These are phyloP conservation scores for Meles meles DNA, from an alignment of 2,113 vertebrate genomes.

Conservation along the genomic window DNA sequence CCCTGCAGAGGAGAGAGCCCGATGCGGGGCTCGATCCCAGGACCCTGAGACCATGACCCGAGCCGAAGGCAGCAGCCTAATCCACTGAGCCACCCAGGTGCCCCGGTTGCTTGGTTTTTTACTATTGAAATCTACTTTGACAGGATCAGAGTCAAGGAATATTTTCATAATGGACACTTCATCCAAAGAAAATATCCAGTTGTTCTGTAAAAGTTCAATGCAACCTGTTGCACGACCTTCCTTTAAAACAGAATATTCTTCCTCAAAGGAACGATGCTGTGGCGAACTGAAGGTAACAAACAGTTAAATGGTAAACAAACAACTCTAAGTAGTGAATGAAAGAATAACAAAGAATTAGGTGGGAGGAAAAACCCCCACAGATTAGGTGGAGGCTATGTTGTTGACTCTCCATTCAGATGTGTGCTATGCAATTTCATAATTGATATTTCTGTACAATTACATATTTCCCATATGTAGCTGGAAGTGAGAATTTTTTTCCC, in stretches of 20 bases:
- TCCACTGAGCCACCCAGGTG: too few species aligned
- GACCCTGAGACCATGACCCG: too few species aligned
- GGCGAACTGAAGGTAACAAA: conserved; percentile 82
- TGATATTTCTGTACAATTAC: neutral
- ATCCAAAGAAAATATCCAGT: conserved; percentile 79
- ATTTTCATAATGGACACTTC: conserved; percentile 80
- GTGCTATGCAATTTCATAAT: neutral
- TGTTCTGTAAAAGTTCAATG: conserved; percentile 74
- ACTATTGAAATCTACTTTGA: conserved; percentile 42
- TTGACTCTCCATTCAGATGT: neutral
- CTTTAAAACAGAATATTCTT: conserved; percentile 70
- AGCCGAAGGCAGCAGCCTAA: too few species aligned
- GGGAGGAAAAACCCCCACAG: neutral
- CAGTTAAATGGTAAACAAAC: neutral
- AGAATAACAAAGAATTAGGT: conserved; percentile 42
- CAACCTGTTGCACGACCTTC: conserved; percentile 67
- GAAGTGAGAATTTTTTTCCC: neutral
- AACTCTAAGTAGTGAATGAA: conserved; percentile 68
- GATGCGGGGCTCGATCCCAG: too few species aligned
- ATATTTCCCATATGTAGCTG: neutral
- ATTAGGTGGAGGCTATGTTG: neutral
- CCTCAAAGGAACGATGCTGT: conserved; percentile 71
- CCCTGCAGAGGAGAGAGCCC: too few species aligned
- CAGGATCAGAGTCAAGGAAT: conserved; percentile 57
- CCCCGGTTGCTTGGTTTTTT: neutral